These are phyloP conservation scores for Serranus cabrilla DNA, from an alignment of 2,797 vertebrate species.

Conservation along the genomic window DNA sequence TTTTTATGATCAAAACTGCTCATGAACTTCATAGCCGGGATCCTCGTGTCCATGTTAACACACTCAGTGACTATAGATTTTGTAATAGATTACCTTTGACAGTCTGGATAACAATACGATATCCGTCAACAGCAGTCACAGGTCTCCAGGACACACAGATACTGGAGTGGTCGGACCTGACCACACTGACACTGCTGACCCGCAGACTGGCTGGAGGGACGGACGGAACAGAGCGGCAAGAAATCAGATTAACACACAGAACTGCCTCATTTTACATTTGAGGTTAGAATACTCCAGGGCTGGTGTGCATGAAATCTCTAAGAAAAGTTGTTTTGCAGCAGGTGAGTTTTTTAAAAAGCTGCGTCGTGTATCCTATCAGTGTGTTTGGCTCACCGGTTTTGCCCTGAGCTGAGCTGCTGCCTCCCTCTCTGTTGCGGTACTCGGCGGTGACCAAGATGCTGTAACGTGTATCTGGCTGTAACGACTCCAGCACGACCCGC, in stretches of 20 bases:
- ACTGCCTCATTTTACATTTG: background rate
- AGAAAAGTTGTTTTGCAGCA: background rate
- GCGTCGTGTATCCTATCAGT: background rate
- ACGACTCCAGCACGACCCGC: conserved; percentile 80
- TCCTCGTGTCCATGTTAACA: too few relatives aligned
- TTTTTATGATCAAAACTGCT: too few relatives aligned
- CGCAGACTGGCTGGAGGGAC: conserved; percentile 82
- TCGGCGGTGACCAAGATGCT: conserved; percentile 89
- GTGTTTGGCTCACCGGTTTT: conserved; percentile 86
- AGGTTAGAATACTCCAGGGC: background rate
- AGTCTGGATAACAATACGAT: conserved; percentile 84
- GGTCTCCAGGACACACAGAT: conserved; percentile 88
- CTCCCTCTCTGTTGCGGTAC: conserved; percentile 89
- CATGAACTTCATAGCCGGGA: too few relatives aligned
- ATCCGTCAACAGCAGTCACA: conserved; percentile 79
- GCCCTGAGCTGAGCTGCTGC: conserved; percentile 83
- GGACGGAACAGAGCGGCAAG: background rate
- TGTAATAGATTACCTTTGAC: conserved; percentile 78
- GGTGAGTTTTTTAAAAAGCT: background rate
- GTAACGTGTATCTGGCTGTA: conserved; percentile 91
- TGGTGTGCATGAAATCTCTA: background rate
- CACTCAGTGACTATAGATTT: background rate
- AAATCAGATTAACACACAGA: background rate
- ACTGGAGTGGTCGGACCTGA: conserved; percentile 84
- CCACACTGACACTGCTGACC: conserved; percentile 86